Conservation (phyloP, 2,113 vertebrate species). For the Spheniscus mendiculus region DNA sequence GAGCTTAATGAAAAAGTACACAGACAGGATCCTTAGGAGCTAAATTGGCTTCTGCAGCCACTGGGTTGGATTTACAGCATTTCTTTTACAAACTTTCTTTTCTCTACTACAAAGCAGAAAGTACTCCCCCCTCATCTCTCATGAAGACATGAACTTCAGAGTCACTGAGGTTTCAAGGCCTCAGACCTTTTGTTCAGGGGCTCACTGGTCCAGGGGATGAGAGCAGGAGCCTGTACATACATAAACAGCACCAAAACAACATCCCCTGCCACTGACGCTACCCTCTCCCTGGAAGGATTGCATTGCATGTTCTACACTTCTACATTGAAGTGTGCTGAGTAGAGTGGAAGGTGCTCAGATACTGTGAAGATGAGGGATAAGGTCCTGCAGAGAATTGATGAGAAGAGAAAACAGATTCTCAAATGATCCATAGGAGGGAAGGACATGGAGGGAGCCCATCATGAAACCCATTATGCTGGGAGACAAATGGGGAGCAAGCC, state of each 20-base stretch:
- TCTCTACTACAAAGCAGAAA: neutral
- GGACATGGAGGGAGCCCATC: neutral
- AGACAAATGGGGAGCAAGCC: neutral
- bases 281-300: neutral
- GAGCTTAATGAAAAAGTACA: constrained; percentile 52
- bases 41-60: constrained; percentile 10
- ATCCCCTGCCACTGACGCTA: neutral
- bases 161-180: neutral
- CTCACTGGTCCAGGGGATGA: neutral
- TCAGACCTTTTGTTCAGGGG: neutral
- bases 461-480: neutral
- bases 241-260: neutral
- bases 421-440: neutral
- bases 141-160: neutral
- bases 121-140: neutral
- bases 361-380: neutral
- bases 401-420: neutral
- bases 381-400: neutral
- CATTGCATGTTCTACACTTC: neutral
- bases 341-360: neutral
- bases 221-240: neutral
- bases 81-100: neutral
- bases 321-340: neutral
- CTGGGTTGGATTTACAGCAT: neutral
- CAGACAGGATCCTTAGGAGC: neutral